A percentile compares a stretch with the other conserved stretches of the same genome.
Conservation (phyloP, 2,113 vertebrate species). For the Dicaeum eximium region DNA sequence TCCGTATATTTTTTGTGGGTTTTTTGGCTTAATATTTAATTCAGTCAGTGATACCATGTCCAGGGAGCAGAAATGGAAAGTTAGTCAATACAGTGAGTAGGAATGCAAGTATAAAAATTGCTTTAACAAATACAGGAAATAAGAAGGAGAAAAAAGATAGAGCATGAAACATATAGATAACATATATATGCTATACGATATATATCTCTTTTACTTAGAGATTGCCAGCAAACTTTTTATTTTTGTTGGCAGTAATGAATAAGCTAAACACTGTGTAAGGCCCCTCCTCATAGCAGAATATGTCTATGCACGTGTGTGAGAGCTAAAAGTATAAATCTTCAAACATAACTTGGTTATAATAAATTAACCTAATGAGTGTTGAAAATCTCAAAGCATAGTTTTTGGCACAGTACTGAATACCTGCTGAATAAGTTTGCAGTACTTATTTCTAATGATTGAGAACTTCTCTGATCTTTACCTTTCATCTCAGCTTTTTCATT, state of each 20-base stretch:
- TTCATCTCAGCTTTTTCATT: not conserved
- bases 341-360: not conserved
- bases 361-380: not conserved
- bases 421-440: not conserved
- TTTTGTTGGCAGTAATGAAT: not conserved
- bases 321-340: not conserved
- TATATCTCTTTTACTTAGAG: not conserved
- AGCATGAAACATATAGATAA: not conserved
- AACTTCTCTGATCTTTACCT: not conserved
- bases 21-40: slow-evolving; percentile 60
- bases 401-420: not conserved
- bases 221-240: not conserved
- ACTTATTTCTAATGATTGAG: not conserved
- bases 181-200: not conserved
- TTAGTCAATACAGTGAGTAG: slow-evolving; percentile 35
- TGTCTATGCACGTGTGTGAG: not conserved
- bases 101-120: slow-evolving; percentile 25
- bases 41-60: slow-evolving; percentile 20
- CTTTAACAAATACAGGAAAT: slow-evolving; percentile 10
- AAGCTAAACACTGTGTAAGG: not conserved
- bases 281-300: not conserved
- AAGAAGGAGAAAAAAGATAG: not conserved
- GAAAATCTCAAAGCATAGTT: not conserved
- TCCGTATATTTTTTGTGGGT: not conserved
- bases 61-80: slow-evolving; percentile 36